phyloP scores from a whole-genome alignment of 2,113 vertebrate species.

The Oreocharis arfaki region DNA sequence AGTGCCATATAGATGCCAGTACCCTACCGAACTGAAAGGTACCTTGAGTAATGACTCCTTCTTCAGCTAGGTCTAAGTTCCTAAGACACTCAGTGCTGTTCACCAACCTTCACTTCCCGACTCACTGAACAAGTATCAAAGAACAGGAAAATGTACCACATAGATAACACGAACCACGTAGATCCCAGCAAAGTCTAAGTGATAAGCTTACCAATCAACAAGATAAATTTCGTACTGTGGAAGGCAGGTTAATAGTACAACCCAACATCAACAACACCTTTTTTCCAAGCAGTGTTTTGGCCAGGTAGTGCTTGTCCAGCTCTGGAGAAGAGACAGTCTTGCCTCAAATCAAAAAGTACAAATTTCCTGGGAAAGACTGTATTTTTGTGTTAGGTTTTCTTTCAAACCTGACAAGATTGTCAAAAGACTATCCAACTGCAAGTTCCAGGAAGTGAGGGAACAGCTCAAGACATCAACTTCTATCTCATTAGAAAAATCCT shows the following conservation, averaged over 20 bases:
- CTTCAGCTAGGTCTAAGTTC: background rate
- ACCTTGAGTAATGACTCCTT: background rate
- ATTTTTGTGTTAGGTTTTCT: background rate
- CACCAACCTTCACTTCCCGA: background rate
- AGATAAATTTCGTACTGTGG: slow-evolving; percentile 19
- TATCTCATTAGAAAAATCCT: background rate
- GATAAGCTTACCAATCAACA: slow-evolving; percentile 8
- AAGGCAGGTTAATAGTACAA: slow-evolving; percentile 41
- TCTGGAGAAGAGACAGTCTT: background rate
- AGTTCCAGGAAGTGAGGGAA: background rate
- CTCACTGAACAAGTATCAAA: background rate
- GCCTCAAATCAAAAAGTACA: background rate
- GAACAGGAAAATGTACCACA: background rate
- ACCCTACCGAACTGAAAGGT: background rate
- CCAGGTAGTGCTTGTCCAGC: background rate
- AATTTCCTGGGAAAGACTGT: background rate
- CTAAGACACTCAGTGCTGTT: background rate
- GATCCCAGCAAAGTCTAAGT: background rate
- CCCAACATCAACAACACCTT: background rate
- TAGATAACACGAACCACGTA: background rate
- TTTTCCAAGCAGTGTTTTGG: background rate
- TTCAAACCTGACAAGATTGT: background rate
- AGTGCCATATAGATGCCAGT: background rate
- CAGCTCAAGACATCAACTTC: background rate
- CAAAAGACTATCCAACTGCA: background rate